Percentiles rank a stretch among this genome's conserved stretches.
Evolutionary conservation across 1,140 invertebrate species (phyloP).

Genomic region (Formica exsecta): DNA sequence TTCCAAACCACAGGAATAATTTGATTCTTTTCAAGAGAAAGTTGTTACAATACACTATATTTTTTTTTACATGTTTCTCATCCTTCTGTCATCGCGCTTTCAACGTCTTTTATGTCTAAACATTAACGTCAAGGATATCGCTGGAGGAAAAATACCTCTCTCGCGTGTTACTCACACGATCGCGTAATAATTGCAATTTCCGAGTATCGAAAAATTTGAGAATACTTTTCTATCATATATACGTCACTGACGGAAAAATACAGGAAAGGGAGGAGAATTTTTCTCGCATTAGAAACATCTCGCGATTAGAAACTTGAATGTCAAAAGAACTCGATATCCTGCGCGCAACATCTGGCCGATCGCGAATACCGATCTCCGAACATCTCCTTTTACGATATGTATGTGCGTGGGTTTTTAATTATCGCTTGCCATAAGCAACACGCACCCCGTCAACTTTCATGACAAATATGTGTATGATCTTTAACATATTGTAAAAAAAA

Average conservation of each 20-base stretch:
- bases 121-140: not conserved
- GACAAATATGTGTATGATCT: not conserved
- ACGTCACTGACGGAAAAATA: not conserved
- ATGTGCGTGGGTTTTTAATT: constrained; percentile 75
- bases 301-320: not conserved
- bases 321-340: not conserved
- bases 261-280: not conserved
- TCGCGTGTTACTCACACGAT: not conserved
- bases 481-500: not conserved
- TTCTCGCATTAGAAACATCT: not conserved
- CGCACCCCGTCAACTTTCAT: constrained; percentile 57
- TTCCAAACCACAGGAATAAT: not conserved
- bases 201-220: not conserved
- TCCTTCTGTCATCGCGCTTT: not conserved
- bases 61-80: not conserved
- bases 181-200: constrained; percentile 4
- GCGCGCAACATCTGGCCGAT: not conserved
- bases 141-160: not conserved
- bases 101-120: not conserved
- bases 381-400: constrained; percentile 76
- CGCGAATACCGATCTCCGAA: constrained; percentile 25
- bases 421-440: constrained; percentile 61
- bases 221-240: not conserved
- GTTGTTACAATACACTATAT: not conserved
- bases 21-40: not conserved